A percentile compares a stretch with the other conserved stretches of the same genome.
Conservation (phyloP, 1,140 invertebrate genomes). For the Sinella curviseta region DNA sequence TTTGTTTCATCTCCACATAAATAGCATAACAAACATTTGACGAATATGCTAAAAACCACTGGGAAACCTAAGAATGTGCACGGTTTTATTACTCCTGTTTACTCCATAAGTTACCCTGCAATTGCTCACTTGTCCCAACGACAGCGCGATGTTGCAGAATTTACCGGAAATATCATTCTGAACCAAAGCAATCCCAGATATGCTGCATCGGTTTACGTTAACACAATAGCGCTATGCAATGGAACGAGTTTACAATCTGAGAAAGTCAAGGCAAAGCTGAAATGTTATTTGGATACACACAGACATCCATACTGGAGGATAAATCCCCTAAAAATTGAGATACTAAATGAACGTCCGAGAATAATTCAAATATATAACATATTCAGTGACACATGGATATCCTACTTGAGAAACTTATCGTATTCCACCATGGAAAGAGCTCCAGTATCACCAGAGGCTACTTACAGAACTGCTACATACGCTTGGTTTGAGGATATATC, state of each 20-base stretch:
- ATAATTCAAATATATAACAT: conserved; percentile 41
- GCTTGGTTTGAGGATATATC: conserved; percentile 36
- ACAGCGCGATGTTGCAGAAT: background rate
- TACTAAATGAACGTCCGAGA: conserved; percentile 1
- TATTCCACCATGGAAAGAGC: conserved; percentile 23
- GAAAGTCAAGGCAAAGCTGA: conserved; percentile 20
- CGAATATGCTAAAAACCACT: background rate
- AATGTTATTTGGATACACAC: conserved; percentile 29
- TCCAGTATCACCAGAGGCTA: background rate
- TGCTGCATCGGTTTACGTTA: background rate
- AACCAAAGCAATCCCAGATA: background rate
- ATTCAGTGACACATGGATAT: conserved; percentile 29
- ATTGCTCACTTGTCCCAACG: background rate
- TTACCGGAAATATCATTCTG: background rate
- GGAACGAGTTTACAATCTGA: conserved; percentile 34
- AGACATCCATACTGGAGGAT: conserved; percentile 39
- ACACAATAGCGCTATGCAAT: conserved; percentile 34
- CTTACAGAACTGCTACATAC: conserved; percentile 37
- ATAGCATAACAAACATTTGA: background rate
- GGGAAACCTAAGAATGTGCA: background rate
- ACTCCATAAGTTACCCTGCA: background rate
- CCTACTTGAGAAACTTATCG: conserved; percentile 7
- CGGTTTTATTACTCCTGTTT: background rate
- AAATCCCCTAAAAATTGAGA: conserved; percentile 41
- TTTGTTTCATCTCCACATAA: too few relatives aligned